Percentiles rank a stretch among this genome's conserved stretches.
These are phyloP conservation scores for Hippocampus comes DNA, from an alignment of 2,113 vertebrate species.

Conservation along the genomic window DNA sequence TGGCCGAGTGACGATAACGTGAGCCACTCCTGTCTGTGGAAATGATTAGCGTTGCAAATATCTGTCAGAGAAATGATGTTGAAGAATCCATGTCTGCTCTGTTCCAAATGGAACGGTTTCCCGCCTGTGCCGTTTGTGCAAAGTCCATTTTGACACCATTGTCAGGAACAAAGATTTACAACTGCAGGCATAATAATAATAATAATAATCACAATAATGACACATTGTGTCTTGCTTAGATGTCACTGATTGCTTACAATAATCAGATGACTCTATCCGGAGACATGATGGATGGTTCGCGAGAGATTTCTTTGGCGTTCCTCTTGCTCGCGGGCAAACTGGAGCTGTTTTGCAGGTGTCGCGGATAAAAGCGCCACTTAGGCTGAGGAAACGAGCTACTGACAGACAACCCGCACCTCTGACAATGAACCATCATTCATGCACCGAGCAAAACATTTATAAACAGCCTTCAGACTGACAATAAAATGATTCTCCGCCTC, in stretches of 20 bases:
- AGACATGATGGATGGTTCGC: neutral
- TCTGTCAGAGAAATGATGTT: neutral
- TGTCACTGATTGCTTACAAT: neutral
- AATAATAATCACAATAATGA: neutral
- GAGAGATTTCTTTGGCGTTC: neutral
- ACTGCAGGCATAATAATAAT: neutral
- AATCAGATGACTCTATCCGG: neutral
- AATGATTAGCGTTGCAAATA: neutral
- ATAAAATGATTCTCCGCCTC: neutral
- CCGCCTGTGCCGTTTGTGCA: neutral
- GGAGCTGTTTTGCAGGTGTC: conserved; percentile 11
- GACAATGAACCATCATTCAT: conserved; percentile 8
- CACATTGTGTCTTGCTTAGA: neutral
- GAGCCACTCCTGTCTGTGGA: neutral
- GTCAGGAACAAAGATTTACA: neutral
- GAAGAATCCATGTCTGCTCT: neutral
- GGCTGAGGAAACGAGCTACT: neutral
- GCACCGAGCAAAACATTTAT: conserved; percentile 1
- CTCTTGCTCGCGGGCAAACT: neutral
- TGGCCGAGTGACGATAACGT: too few relatives aligned
- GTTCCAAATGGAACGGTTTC: neutral
- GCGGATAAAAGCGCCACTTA: neutral
- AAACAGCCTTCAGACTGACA: neutral
- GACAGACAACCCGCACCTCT: neutral
- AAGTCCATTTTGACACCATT: neutral